Conservation (phyloP, 2,888 invertebrate species). For the Hydroisotoma schaefferi region DNA sequence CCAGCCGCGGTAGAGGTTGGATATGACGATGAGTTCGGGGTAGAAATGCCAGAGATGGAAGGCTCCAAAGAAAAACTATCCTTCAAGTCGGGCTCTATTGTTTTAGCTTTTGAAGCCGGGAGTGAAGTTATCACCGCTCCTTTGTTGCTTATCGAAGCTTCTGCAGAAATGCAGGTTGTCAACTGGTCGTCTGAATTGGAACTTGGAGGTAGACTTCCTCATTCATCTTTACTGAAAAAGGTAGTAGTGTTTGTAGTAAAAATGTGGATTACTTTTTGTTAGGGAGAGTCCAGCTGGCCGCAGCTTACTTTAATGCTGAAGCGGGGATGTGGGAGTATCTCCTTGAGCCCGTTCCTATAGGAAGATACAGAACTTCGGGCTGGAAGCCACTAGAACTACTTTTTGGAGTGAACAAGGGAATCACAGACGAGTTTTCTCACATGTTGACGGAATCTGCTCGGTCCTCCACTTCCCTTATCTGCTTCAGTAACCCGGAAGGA, state of each 20-base stretch:
- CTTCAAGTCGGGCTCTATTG: slow-evolving; percentile 69
- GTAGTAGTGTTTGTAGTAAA: no score
- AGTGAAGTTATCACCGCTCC: slow-evolving; percentile 85
- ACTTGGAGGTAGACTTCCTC: slow-evolving; percentile 61
- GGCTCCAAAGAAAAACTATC: slow-evolving; percentile 66
- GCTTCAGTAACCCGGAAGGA: slow-evolving; percentile 1
- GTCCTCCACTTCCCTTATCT: slow-evolving; percentile 5
- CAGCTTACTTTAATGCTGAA: slow-evolving; percentile 84
- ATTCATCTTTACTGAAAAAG: no score
- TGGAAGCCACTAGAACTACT: slow-evolving; percentile 80
- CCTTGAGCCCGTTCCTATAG: slow-evolving; percentile 78
- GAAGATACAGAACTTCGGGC: slow-evolving; percentile 57
- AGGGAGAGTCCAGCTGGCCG: slow-evolving; percentile 73
- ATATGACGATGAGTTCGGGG: not conserved
- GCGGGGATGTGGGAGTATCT: slow-evolving; percentile 91
- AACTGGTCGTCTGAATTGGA: slow-evolving; percentile 93
- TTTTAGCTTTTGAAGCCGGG: slow-evolving; percentile 82
- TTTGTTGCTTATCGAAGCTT: slow-evolving; percentile 77
- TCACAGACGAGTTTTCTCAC: not conserved
- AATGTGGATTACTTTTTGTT: no score
- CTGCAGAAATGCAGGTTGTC: slow-evolving; percentile 70
- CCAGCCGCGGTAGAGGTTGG: not conserved
- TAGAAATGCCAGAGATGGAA: slow-evolving; percentile 22
- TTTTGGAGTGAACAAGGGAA: slow-evolving; percentile 57
- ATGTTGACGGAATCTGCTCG: not conserved